These are phyloP conservation scores for Drosophila percnosoma DNA, from an alignment of 2,888 invertebrate genomes.

Conservation along the genomic window DNA sequence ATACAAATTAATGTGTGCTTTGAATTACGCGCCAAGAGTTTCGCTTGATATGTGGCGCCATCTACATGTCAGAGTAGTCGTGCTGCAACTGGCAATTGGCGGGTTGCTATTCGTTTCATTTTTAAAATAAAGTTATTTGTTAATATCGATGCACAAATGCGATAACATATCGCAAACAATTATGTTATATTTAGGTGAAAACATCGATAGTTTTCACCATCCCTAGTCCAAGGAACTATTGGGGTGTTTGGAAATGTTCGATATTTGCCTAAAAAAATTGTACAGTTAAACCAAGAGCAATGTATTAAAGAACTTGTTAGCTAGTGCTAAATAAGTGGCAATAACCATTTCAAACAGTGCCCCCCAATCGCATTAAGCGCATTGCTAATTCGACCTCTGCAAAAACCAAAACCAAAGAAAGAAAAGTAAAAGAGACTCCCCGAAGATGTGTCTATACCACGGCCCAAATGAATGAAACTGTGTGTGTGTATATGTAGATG, in stretches of 20 bases:
- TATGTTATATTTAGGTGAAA: background rate
- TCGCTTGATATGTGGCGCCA: slow-evolving; percentile 23
- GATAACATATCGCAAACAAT: slow-evolving; percentile 25
- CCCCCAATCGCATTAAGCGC: slow-evolving; percentile 4
- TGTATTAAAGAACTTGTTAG: slow-evolving; percentile 61
- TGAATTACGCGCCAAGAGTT: slow-evolving; percentile 15
- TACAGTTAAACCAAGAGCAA: slow-evolving; percentile 57
- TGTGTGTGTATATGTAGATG: slow-evolving; percentile 40
- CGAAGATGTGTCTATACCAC: slow-evolving; percentile 78
- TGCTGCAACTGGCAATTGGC: background rate
- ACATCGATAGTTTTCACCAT: slow-evolving; percentile 44
- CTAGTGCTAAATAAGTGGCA: slow-evolving; percentile 46
- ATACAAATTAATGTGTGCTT: background rate
- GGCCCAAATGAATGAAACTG: slow-evolving; percentile 72
- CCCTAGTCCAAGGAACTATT: slow-evolving; percentile 56
- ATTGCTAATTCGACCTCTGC: slow-evolving; percentile 12
- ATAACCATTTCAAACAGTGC: slow-evolving; percentile 33
- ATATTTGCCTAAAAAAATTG: slow-evolving; percentile 73
- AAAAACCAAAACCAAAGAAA: slow-evolving; percentile 48
- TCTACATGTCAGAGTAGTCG: slow-evolving; percentile 20
- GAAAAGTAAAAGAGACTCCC: slow-evolving; percentile 52
- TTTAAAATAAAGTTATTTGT: slow-evolving; percentile 1
- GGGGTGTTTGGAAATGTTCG: slow-evolving; percentile 80
- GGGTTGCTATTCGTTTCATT: slow-evolving; percentile 13
- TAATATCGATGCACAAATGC: slow-evolving; percentile 23